These are phyloP conservation scores for Herminia tarsipennalis DNA, from an alignment of 2,888 invertebrate genomes.

Conservation along the genomic window DNA sequence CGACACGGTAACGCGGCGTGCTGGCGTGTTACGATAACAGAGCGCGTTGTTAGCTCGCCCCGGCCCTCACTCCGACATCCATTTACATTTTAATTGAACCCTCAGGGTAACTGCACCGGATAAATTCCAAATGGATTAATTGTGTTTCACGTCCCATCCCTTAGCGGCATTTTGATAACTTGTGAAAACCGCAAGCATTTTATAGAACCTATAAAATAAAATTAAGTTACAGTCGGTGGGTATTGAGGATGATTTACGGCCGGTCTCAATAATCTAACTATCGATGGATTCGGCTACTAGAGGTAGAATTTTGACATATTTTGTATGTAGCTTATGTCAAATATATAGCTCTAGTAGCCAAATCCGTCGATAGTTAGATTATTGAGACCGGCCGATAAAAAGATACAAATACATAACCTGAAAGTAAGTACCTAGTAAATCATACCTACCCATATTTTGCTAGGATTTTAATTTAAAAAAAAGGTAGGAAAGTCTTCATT, in stretches of 20 bases:
- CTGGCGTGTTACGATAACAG: constrained; percentile 40
- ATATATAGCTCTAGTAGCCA: no score
- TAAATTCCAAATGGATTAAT: constrained; percentile 69
- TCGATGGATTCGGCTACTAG: no score
- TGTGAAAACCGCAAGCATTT: constrained; percentile 22
- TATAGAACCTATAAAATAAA: constrained; percentile 2
- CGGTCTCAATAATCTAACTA: background rate
- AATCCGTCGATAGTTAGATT: no score
- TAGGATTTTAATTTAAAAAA: background rate
- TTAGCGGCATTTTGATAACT: constrained; percentile 20
- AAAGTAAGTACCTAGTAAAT: background rate
- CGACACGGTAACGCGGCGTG: constrained; percentile 10
- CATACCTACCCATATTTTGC: background rate
- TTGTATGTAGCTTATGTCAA: no score
- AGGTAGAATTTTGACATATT: no score
- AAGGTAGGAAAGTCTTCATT: background rate
- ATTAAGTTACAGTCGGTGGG: background rate
- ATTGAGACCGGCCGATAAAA: no score
- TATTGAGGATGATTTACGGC: background rate
- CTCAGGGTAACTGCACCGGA: constrained; percentile 66
- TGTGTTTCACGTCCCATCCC: constrained; percentile 51
- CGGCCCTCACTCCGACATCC: constrained; percentile 37
- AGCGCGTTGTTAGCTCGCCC: constrained; percentile 22
- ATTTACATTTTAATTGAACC: constrained; percentile 78
- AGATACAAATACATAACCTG: no score